phyloP scores from a whole-genome alignment of 2,113 vertebrate genomes.

The Willisornis vidua region DNA sequence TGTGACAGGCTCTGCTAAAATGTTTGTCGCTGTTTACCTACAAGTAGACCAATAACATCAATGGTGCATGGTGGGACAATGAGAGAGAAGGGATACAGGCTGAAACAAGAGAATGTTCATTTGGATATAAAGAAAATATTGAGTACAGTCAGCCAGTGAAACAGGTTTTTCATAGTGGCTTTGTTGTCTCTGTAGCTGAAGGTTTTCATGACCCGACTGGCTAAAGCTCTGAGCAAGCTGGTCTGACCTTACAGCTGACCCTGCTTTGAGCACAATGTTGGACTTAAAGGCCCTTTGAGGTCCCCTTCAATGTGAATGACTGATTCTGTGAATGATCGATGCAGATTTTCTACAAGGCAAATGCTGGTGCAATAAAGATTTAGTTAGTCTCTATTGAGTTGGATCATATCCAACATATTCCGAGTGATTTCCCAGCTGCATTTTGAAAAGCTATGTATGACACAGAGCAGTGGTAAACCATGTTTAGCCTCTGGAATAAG shows the following conservation, averaged over 20 bases:
- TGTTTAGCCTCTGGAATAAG: background rate
- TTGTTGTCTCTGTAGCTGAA: background rate
- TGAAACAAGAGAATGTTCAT: background rate
- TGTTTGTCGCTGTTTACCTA: background rate
- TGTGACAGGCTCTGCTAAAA: background rate
- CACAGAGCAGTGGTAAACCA: background rate
- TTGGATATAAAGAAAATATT: background rate
- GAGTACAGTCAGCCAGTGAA: background rate
- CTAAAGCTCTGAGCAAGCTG: background rate
- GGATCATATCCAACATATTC: background rate
- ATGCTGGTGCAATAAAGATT: background rate
- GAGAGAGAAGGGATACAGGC: background rate
- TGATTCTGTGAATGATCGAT: background rate
- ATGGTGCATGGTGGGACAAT: background rate
- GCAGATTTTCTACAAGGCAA: constrained; percentile 24
- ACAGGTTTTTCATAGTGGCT: background rate
- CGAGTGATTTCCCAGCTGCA: background rate
- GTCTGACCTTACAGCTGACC: background rate
- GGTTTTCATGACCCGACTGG: background rate
- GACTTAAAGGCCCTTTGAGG: background rate
- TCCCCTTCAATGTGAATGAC: background rate
- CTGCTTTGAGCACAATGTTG: background rate
- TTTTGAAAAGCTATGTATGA: background rate
- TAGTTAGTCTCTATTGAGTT: constrained; percentile 18
- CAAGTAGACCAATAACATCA: background rate